Conservation (phyloP, 1,140 invertebrate genomes). For the Drosophila pandora region DNA sequence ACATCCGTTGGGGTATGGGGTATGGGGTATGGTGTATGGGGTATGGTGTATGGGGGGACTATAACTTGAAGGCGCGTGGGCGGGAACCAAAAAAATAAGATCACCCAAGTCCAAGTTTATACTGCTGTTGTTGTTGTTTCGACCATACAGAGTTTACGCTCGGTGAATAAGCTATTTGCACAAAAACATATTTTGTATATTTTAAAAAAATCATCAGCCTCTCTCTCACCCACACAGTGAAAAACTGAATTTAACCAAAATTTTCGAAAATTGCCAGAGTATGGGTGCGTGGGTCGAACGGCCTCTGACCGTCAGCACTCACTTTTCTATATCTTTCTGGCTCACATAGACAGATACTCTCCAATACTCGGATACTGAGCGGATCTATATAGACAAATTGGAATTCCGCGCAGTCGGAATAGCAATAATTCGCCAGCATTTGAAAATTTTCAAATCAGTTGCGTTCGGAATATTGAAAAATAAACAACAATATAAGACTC, state of each 20-base stretch:
- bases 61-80: slow-evolving; percentile 59
- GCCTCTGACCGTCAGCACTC: slow-evolving; percentile 76
- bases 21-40: slow-evolving; percentile 7
- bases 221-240: slow-evolving; percentile 22
- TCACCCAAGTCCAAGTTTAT: slow-evolving; percentile 79
- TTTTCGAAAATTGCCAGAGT: slow-evolving; percentile 4
- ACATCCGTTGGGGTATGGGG: slow-evolving; percentile 37
- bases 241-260: not conserved
- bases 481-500: slow-evolving; percentile 75
- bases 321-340: slow-evolving; percentile 31
- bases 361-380: slow-evolving; percentile 18
- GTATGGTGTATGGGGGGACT: slow-evolving; percentile 3
- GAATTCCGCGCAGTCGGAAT: slow-evolving; percentile 76
- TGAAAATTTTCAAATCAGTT: slow-evolving; percentile 83
- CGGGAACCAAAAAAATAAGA: slow-evolving; percentile 36
- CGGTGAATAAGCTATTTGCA: slow-evolving; percentile 72
- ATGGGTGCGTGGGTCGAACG: slow-evolving; percentile 72
- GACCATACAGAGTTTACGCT: slow-evolving; percentile 41
- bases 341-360: slow-evolving; percentile 47
- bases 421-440: slow-evolving; percentile 82
- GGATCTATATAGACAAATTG: slow-evolving; percentile 61
- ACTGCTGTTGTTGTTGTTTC: slow-evolving; percentile 35
- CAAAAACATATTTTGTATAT: slow-evolving; percentile 61
- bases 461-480: slow-evolving; percentile 84
- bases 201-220: slow-evolving; percentile 23